phyloP scores from a whole-genome alignment of 2,797 vertebrate species.

The Aratinga solstitialis region DNA sequence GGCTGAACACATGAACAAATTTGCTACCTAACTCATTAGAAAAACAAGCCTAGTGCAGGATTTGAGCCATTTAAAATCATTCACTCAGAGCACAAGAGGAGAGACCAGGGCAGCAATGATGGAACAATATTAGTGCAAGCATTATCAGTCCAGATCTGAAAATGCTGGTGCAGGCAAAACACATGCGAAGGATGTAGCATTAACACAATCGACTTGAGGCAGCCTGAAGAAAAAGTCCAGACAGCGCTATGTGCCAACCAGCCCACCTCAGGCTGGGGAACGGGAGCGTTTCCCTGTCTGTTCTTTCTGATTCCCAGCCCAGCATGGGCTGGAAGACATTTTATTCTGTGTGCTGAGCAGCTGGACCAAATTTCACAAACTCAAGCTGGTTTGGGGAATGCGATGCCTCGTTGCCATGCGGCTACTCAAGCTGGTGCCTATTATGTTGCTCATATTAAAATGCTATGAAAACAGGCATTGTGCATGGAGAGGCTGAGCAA shows the following conservation, averaged over 20 bases:
- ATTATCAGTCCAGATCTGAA: background rate
- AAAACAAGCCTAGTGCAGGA: background rate
- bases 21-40: constrained; percentile 9
- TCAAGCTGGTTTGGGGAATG: constrained; percentile 58
- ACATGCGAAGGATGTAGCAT: background rate
- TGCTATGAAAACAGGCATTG: constrained; percentile 69
- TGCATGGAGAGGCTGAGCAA: constrained; percentile 64
- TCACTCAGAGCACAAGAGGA: background rate
- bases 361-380: constrained; percentile 69
- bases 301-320: background rate
- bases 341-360: constrained; percentile 44
- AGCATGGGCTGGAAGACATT: background rate
- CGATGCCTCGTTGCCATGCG: constrained; percentile 47
- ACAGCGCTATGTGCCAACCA: background rate
- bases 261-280: background rate
- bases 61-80: constrained; percentile 32
- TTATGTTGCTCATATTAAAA: constrained; percentile 72
- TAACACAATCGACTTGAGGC: background rate
- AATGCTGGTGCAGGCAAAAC: background rate
- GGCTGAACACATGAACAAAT: background rate
- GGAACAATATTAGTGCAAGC: background rate
- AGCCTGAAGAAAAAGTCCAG: background rate
- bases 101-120: background rate
- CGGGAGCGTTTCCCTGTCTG: fast-evolving
- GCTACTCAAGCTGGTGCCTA: constrained; percentile 73